Percentiles rank a stretch among this genome's conserved stretches.
These are phyloP conservation scores for Maniola jurtina DNA, from an alignment of 1,140 invertebrate genomes.

Conservation along the genomic window DNA sequence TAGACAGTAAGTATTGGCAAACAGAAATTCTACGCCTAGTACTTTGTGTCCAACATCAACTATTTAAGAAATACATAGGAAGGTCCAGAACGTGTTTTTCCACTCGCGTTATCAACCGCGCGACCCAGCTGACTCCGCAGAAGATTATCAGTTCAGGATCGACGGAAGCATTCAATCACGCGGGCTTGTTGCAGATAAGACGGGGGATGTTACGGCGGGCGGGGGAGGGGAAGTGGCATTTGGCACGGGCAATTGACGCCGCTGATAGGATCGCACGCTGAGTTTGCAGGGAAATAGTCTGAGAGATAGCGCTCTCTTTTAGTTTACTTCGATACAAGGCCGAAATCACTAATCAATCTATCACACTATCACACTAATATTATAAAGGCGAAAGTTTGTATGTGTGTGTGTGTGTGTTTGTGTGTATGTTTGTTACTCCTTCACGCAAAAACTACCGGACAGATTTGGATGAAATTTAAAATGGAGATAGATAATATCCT, in stretches of 20 bases:
- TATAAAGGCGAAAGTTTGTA: no score
- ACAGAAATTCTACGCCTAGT: no score
- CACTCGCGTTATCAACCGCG: constrained; percentile 2
- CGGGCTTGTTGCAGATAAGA: constrained; percentile 62
- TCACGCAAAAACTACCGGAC: no score
- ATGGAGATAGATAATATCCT: no score
- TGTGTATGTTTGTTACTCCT: no score
- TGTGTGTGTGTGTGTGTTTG: no score
- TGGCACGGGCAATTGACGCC: constrained; percentile 77
- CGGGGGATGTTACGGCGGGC: constrained; percentile 28
- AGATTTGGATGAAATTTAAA: no score
- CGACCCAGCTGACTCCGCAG: constrained; percentile 10
- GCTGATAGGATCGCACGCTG: constrained; percentile 75
- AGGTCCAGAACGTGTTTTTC: background rate
- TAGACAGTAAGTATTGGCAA: no score
- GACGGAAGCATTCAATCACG: constrained; percentile 71
- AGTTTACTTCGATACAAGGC: no score
- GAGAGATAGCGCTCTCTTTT: constrained; percentile 26
- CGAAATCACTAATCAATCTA: no score
- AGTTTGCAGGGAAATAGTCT: constrained; percentile 60
- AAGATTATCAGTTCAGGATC: constrained; percentile 57
- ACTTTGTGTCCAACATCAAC: no score
- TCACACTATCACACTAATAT: no score
- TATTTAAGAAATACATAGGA: background rate
- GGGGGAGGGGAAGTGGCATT: constrained; percentile 65